phyloP scores from a whole-genome alignment of 2,888 invertebrate genomes.

The Megaustenia siamemsis region DNA sequence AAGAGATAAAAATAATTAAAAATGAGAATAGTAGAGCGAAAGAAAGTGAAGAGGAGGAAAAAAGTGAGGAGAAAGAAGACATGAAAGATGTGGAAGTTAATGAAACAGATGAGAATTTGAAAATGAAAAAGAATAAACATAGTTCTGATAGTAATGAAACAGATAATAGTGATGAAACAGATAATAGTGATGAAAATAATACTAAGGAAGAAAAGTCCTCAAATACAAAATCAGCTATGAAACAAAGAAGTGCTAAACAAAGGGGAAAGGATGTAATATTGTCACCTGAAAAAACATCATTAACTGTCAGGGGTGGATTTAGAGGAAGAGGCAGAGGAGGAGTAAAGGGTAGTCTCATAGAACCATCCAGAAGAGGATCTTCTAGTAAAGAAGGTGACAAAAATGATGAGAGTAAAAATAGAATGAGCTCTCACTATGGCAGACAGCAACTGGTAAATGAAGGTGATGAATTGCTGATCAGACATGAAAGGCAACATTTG shows the following conservation, averaged over 20 bases:
- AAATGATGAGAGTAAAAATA: no score
- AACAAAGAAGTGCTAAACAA: not conserved
- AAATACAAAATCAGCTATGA: no score
- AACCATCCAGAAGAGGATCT: not conserved
- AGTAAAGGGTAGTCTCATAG: not conserved
- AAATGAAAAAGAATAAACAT: not conserved
- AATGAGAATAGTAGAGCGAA: no score
- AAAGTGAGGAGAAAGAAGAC: not conserved
- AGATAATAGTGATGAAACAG: not conserved
- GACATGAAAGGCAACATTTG: no score
- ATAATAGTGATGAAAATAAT: not conserved
- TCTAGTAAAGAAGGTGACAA: not conserved
- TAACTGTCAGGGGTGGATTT: constrained; percentile 2
- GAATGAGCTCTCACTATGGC: no score
- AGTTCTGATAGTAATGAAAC: not conserved
- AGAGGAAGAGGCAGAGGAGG: constrained; percentile 18
- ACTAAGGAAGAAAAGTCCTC: not conserved
- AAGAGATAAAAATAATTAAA: no score
- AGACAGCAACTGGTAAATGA: no score
- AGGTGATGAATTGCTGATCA: no score
- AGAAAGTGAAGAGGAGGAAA: not conserved
- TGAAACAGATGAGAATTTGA: not conserved
- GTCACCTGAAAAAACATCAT: not conserved
- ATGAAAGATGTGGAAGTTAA: not conserved
- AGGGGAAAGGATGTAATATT: not conserved